Evolutionary conservation across 2,888 invertebrate genomes (phyloP).

Genomic region (Athalia circularis): DNA sequence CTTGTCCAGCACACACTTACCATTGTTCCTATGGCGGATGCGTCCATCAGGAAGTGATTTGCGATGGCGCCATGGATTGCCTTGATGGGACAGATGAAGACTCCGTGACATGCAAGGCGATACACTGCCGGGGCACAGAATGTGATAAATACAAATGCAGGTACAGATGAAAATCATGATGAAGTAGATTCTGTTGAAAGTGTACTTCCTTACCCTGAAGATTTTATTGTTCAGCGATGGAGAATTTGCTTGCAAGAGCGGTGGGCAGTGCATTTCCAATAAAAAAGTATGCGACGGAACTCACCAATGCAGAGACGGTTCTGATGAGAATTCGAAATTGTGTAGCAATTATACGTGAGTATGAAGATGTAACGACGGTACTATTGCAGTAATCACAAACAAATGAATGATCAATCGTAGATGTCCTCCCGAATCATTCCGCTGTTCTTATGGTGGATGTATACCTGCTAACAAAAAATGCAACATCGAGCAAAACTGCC

Average conservation of each 20-base stretch:
- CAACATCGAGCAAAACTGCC: slow-evolving; percentile 60
- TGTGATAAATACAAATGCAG: slow-evolving; percentile 57
- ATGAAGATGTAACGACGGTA: slow-evolving; percentile 16
- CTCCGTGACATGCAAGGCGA: slow-evolving; percentile 52
- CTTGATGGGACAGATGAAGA: slow-evolving; percentile 62
- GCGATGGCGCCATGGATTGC: slow-evolving; percentile 63
- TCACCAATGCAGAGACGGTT: slow-evolving; percentile 61
- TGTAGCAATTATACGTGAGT: slow-evolving; percentile 55
- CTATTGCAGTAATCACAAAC: not conserved
- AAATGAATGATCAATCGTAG: slow-evolving; percentile 47
- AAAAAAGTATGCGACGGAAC: slow-evolving; percentile 60
- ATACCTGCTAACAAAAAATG: slow-evolving; percentile 55
- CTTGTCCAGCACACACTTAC: slow-evolving; percentile 59
- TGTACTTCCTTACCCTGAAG: not conserved
- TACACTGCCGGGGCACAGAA: slow-evolving; percentile 55
- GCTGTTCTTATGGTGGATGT: slow-evolving; percentile 63
- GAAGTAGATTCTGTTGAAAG: not conserved
- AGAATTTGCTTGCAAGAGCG: slow-evolving; percentile 60
- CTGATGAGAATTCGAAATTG: slow-evolving; percentile 58
- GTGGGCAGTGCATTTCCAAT: slow-evolving; percentile 57
- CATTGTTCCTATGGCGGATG: slow-evolving; percentile 63
- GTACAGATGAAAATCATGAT: slow-evolving; percentile 47
- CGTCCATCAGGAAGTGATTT: slow-evolving; percentile 60
- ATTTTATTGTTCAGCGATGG: slow-evolving; percentile 41
- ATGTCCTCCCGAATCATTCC: slow-evolving; percentile 57